Base-by-base conservation (phyloP, 2,888 invertebrate genomes). In the Drosophila mettleri region DNA sequence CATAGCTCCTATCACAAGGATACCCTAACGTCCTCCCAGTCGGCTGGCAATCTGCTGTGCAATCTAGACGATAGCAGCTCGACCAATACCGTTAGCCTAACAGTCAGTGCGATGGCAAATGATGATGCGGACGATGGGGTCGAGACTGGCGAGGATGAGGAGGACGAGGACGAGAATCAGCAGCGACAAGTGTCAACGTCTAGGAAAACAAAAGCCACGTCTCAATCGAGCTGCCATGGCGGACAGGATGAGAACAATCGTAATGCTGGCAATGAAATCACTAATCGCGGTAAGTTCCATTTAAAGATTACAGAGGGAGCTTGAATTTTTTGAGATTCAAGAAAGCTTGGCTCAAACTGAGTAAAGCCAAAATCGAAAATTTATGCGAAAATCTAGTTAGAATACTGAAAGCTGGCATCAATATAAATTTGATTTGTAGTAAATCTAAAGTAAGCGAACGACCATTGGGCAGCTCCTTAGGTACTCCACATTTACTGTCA, bases 1-100 rank as follows among this genome's bases (percentile, higher is more conserved):
- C 92, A 92, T 86, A 92, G 92, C 83, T 92, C 92, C 34, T 92
- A 92, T 77, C 92, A 92, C 76, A 92, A 92, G 86, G 92, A 92
- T 69, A 88, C 90, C 18, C 74, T 92, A 22, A 89, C 90, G 83
- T 89, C 91, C 34, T 88, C 90, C 33, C 89, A 88, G 59, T 89
- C 88, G 60, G 79, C 90, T 31, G 72, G 71, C 18, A 82, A 80
- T 70, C 75, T 89, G 53, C 69, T 86, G 53, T 82, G 88, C 55
- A 86, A 61, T 54, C 76, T 78, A 18, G 82, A 72, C 52, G 75
- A 59, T 57, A 63, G 74, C 27, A 71, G 77, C 36, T 71, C 86
- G 6, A 57, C 76, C 18, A 79, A 71, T 6, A 58, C 68, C 2
- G 64, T 51, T 20, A 36, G 61, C 14, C 18, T 69, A 9, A 61